These are phyloP conservation scores for Trimorus sp. DNA, from an alignment of 2,888 invertebrate species.

Conservation along the genomic window DNA sequence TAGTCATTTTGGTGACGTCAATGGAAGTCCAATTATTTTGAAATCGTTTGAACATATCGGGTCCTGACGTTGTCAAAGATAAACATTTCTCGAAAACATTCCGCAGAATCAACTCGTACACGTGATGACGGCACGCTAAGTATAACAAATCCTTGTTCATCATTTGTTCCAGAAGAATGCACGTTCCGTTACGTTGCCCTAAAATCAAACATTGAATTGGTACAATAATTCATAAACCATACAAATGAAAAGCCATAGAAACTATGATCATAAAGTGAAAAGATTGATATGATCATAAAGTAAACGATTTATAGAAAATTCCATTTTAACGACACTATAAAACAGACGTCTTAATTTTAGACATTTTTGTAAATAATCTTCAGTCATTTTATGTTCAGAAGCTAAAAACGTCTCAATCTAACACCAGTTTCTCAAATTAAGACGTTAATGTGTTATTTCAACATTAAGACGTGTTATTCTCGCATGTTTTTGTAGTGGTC, in stretches of 20 bases:
- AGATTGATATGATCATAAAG: too few relatives aligned
- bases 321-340: too few relatives aligned
- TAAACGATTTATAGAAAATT: too few relatives aligned
- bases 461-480: not conserved
- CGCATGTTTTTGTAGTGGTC: not conserved
- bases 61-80: not conserved
- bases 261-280: too few relatives aligned
- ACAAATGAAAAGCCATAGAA: too few relatives aligned
- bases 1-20: not conserved
- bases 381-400: too few relatives aligned
- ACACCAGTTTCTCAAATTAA: too few relatives aligned
- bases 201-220: too few relatives aligned
- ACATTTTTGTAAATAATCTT: too few relatives aligned
- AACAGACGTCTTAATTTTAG: too few relatives aligned
- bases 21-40: slow-evolving; percentile 2
- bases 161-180: not conserved
- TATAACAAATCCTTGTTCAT: slow-evolving; percentile 1
- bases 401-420: too few relatives aligned
- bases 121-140: not conserved
- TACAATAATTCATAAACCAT: too few relatives aligned
- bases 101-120: not conserved
- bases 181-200: not conserved
- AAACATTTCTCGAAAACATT: slow-evolving; percentile 2
- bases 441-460: not conserved
- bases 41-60: slow-evolving; percentile 11